These are phyloP conservation scores for Chamaetylas fuelleborni DNA, from an alignment of 2,113 vertebrate genomes.

Conservation along the genomic window DNA sequence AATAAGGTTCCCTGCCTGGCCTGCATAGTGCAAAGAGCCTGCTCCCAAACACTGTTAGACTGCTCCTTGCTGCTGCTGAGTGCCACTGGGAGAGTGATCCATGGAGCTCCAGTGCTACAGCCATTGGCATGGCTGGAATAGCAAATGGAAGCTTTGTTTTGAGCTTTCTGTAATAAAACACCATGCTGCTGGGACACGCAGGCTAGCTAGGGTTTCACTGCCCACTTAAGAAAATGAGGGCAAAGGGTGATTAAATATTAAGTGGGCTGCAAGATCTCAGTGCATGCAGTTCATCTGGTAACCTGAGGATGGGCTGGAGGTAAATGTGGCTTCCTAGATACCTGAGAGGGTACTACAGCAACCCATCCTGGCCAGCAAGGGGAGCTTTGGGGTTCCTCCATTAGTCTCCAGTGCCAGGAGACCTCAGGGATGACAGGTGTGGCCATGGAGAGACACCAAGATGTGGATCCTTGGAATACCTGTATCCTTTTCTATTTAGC, in stretches of 20 bases:
- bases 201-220: background rate
- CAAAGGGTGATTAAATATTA: conserved; percentile 46
- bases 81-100: background rate
- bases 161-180: conserved; percentile 16
- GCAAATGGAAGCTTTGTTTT: background rate
- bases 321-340: background rate
- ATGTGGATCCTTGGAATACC: background rate
- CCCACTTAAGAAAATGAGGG: conserved; percentile 8
- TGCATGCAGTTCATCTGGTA: background rate
- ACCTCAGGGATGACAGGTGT: background rate
- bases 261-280: conserved; percentile 2
- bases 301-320: conserved; percentile 6
- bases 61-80: background rate
- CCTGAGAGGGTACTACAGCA: background rate
- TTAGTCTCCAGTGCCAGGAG: background rate
- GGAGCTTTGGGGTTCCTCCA: background rate
- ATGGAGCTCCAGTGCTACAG: rapidly evolving
- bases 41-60: background rate
- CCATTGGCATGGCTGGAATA: background rate
- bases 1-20: background rate
- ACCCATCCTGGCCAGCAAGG: background rate
- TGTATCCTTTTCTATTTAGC: background rate
- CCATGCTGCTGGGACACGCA: background rate
- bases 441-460: background rate
- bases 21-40: background rate